These are phyloP conservation scores for Latrodectus elegans DNA, from an alignment of 2,888 invertebrate species.

Conservation along the genomic window DNA sequence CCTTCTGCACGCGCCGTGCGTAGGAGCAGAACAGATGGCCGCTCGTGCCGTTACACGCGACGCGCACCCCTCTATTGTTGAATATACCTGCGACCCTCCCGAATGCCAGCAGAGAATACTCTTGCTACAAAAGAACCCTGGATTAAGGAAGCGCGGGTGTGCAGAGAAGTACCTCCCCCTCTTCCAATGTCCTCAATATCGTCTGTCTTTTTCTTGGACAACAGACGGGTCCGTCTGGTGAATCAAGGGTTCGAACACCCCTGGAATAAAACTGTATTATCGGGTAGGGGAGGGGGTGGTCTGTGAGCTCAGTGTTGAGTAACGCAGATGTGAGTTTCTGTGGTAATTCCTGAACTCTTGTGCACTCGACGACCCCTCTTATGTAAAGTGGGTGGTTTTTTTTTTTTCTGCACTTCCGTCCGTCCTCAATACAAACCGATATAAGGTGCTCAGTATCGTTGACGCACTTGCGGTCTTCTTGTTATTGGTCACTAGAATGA, in stretches of 20 bases:
- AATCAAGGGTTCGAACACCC: slow-evolving; percentile 64
- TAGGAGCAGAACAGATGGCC: slow-evolving; percentile 66
- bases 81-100: slow-evolving; percentile 6
- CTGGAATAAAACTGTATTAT: not conserved
- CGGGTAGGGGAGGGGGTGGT: not conserved
- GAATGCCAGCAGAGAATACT: slow-evolving; percentile 16
- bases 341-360: slow-evolving; percentile 42
- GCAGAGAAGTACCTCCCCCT: slow-evolving; percentile 14
- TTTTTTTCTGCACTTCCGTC: slow-evolving; percentile 8
- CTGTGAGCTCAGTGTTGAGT: slow-evolving; percentile 53
- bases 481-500: not conserved
- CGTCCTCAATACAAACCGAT: not conserved
- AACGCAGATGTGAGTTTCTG: slow-evolving; percentile 57
- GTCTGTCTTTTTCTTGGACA: slow-evolving; percentile 20
- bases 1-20: slow-evolving; percentile 56
- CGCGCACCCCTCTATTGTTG: slow-evolving; percentile 49
- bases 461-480: not conserved
- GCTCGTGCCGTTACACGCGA: slow-evolving; percentile 69
- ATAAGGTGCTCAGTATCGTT: slow-evolving; percentile 3
- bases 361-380: not conserved
- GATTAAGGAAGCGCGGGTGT: slow-evolving; percentile 57
- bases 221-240: slow-evolving; percentile 44
- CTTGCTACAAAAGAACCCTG: slow-evolving; percentile 40
- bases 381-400: not conserved
- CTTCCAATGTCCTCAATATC: slow-evolving; percentile 5